Percentiles rank a stretch among this genome's conserved stretches.
phyloP scores from a whole-genome alignment of 2,888 invertebrate genomes.

The Caenorhabditis sinica region DNA sequence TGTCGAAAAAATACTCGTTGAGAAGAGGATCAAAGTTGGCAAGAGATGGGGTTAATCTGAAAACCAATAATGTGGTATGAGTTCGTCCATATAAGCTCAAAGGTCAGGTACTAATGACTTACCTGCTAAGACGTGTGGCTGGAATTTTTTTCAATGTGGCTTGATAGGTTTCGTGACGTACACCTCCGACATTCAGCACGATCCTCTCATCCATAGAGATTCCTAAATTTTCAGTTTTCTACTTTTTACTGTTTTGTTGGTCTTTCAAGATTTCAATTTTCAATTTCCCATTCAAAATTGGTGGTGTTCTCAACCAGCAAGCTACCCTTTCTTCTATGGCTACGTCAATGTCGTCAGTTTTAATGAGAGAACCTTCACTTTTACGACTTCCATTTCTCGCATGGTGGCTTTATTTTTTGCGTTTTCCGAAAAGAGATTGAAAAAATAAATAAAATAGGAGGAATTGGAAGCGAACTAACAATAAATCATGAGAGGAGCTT shows the following conservation, averaged over 20 bases:
- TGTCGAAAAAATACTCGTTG: constrained; percentile 99
- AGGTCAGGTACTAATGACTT: not conserved
- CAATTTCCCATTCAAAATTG: not conserved
- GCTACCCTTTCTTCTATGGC: not conserved
- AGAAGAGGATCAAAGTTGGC: constrained; percentile 99
- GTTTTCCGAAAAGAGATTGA: constrained; percentile 14
- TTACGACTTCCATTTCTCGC: constrained; percentile 22
- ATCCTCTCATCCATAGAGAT: constrained; percentile 87
- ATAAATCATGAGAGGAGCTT: constrained; percentile 58
- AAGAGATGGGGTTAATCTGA: constrained; percentile 91
- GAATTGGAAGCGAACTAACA: constrained; percentile 33
- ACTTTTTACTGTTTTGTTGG: not conserved
- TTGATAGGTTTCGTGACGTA: constrained; percentile 90
- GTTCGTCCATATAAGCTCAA: too few species aligned
- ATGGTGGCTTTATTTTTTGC: constrained; percentile 9
- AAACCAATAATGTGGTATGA: constrained; percentile 5
- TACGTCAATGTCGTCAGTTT: constrained; percentile 46
- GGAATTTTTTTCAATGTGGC: constrained; percentile 91
- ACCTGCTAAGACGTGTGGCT: constrained; percentile 89
- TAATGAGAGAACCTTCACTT: constrained; percentile 5
- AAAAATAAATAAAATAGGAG: constrained; percentile 24
- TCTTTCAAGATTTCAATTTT: not conserved
- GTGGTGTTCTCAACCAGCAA: not conserved
- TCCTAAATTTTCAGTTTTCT: constrained; percentile 42
- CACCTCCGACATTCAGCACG: constrained; percentile 96